Percentiles rank a stretch among this genome's conserved stretches.
These are phyloP conservation scores for Aviceda subcristata DNA, from an alignment of 2,113 vertebrate genomes.

Conservation along the genomic window DNA sequence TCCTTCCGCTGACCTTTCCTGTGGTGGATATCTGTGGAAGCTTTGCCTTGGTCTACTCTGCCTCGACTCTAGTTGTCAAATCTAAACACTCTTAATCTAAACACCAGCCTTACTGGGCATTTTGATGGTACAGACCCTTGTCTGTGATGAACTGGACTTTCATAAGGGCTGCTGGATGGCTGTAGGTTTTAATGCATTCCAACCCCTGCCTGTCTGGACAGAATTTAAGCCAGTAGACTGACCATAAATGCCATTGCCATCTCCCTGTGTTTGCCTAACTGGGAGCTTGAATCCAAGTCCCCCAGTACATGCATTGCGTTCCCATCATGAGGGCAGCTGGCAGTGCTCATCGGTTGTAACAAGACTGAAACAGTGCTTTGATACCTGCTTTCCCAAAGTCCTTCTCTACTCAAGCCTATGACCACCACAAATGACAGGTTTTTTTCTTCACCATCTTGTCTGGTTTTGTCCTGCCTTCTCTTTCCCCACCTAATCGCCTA, in stretches of 20 bases:
- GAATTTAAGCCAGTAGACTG: neutral
- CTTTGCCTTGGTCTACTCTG: neutral
- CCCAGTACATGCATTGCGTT: fast-evolving
- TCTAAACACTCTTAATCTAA: neutral
- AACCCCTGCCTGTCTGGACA: neutral
- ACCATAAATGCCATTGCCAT: neutral
- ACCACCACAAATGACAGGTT: neutral
- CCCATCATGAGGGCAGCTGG: neutral
- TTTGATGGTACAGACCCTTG: neutral
- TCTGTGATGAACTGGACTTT: neutral
- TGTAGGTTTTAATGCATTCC: neutral
- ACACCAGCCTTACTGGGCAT: neutral
- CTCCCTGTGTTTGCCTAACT: neutral
- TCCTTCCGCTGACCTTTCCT: neutral
- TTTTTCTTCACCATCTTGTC: neutral
- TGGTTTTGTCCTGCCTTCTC: neutral
- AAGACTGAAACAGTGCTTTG: neutral
- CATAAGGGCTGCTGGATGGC: neutral
- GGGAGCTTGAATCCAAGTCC: neutral
- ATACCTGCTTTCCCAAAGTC: neutral
- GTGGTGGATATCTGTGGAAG: neutral
- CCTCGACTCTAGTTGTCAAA: fast-evolving
- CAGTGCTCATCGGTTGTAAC: neutral
- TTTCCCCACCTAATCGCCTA: neutral
- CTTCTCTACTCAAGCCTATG: neutral